These are phyloP conservation scores for Brachypalpus laphriformis DNA, from an alignment of 2,888 invertebrate genomes.

Conservation along the genomic window DNA sequence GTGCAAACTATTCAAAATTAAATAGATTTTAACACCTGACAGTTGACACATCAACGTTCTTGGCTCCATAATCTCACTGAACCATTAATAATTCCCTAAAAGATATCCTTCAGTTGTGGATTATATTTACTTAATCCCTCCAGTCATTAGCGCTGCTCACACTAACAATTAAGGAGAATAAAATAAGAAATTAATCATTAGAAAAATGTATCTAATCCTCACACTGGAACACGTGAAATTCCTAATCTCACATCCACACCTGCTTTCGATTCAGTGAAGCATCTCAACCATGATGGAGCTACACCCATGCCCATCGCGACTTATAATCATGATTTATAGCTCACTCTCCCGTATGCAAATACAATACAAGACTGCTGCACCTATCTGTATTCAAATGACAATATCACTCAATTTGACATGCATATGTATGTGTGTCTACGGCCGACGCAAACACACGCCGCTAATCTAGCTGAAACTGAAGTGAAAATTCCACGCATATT, in stretches of 20 bases:
- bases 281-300: conserved; percentile 14
- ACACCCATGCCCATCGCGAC: conserved; percentile 36
- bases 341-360: conserved; percentile 51
- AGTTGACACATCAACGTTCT: not conserved
- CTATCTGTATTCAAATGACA: conserved; percentile 32
- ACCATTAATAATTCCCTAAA: not conserved
- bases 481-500: conserved; percentile 57
- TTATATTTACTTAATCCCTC: not conserved
- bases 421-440: conserved; percentile 2
- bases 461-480: conserved; percentile 23
- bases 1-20: not conserved
- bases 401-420: conserved; percentile 53
- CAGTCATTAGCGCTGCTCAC: not conserved
- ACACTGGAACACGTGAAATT: conserved; percentile 34
- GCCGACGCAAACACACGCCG: conserved; percentile 11
- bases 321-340: conserved; percentile 67
- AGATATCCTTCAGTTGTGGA: not conserved
- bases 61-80: not conserved
- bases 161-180: not conserved
- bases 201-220: not conserved
- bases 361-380: conserved; percentile 11
- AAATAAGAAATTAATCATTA: not conserved
- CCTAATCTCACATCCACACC: conserved; percentile 58
- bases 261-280: conserved; percentile 44
- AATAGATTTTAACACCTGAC: not conserved